These are phyloP conservation scores for Dendrophyllia cribrosa DNA, from an alignment of 64 coral and sea anemone genomes.

Conservation along the genomic window DNA sequence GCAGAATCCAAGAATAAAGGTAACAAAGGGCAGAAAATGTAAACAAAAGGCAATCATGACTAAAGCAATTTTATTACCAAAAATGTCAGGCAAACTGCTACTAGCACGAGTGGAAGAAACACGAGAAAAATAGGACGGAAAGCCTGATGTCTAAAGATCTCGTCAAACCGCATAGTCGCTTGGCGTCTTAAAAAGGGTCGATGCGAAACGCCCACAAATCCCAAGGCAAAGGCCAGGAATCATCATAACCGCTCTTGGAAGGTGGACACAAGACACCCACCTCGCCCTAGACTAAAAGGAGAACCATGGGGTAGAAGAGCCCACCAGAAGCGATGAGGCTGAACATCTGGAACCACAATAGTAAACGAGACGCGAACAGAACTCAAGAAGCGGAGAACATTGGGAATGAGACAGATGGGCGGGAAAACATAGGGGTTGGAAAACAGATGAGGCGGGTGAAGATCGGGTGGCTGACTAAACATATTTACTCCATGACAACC, in stretches of 20 bases:
- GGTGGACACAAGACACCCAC: neutral
- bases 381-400: neutral
- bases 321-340: conserved; percentile 38
- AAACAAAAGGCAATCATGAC: too few species aligned
- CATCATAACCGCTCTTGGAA: neutral
- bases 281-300: neutral
- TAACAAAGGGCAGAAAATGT: too few species aligned
- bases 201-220: conserved; percentile 4
- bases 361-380: neutral
- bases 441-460: neutral
- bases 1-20: too few species aligned
- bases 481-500: conserved; percentile 27
- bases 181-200: neutral
- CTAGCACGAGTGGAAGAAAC: too few species aligned
- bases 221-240: neutral
- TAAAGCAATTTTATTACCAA: too few species aligned
- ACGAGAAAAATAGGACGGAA: too few species aligned
- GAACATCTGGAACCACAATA: conserved; percentile 16
- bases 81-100: too few species aligned
- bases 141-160: too few species aligned
- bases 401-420: conserved; percentile 11
- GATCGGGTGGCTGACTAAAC: neutral
- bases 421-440: conserved; percentile 55
- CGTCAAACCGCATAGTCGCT: too few species aligned
- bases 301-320: neutral